A percentile compares a stretch with the other conserved stretches of the same genome.
Conservation (phyloP, 2,888 invertebrate species). For the Pasiphila rectangulata region DNA sequence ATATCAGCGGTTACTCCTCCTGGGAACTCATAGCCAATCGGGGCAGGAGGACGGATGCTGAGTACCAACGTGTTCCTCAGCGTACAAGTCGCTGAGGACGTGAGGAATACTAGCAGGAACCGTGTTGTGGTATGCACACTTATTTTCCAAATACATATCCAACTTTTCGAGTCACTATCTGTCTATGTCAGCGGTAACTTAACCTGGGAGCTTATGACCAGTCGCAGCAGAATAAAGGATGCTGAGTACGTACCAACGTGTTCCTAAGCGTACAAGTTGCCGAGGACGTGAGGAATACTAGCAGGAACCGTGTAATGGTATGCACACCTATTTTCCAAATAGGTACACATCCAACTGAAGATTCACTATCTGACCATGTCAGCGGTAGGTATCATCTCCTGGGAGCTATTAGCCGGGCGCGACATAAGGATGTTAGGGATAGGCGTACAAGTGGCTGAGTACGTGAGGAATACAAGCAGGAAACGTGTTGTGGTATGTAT, state of each 20-base stretch:
- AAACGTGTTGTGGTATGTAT: slow-evolving; percentile 82
- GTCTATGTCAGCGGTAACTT: background rate
- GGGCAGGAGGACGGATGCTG: background rate
- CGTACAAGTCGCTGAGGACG: slow-evolving; percentile 83
- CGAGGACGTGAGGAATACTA: slow-evolving; percentile 84
- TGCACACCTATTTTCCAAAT: slow-evolving; percentile 36
- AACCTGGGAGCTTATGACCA: background rate
- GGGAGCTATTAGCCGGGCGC: background rate
- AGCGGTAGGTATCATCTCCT: background rate
- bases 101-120: slow-evolving; percentile 83
- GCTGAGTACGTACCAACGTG: slow-evolving; percentile 42
- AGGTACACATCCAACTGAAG: background rate
- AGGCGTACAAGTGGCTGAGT: slow-evolving; percentile 82
- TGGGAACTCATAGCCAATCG: background rate
- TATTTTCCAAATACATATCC: background rate
- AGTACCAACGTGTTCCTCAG: background rate
- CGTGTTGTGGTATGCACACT: slow-evolving; percentile 79
- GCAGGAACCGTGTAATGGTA: slow-evolving; percentile 82
- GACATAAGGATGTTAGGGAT: background rate
- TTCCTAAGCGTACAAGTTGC: slow-evolving; percentile 75
- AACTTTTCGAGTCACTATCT: no score
- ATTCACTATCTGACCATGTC: no score
- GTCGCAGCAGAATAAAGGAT: background rate
- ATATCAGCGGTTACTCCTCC: background rate
- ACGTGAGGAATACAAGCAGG: slow-evolving; percentile 83